These are phyloP conservation scores for Cardiocondyla obscurior DNA, from an alignment of 1,140 invertebrate genomes.

Conservation along the genomic window DNA sequence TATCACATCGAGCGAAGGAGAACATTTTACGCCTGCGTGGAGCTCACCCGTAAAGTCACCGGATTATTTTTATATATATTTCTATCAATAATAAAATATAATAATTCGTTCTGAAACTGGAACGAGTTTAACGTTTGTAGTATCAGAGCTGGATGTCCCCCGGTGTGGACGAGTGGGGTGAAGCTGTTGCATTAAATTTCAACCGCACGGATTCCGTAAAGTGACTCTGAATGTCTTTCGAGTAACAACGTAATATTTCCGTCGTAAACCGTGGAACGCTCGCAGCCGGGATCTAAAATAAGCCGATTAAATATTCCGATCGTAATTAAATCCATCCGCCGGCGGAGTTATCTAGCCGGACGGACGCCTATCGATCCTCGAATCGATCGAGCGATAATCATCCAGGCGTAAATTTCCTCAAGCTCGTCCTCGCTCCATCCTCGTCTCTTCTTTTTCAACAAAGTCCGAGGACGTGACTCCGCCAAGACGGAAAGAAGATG, in stretches of 20 bases:
- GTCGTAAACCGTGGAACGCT: neutral
- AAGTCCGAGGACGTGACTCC: constrained; percentile 44
- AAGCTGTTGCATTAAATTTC: neutral
- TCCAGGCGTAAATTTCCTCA: constrained; percentile 57
- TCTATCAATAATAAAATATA: too few relatives aligned
- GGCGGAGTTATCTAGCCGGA: constrained; percentile 43
- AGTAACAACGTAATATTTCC: constrained; percentile 33
- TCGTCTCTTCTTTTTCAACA: constrained; percentile 43
- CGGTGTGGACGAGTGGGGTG: neutral
- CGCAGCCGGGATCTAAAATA: constrained; percentile 9
- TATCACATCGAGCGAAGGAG: neutral
- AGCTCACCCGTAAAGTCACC: neutral
- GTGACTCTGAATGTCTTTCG: neutral
- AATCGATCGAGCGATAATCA: constrained; percentile 58
- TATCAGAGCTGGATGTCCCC: neutral
- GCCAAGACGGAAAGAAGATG: constrained; percentile 48
- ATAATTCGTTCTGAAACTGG: neutral
- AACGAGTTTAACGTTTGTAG: neutral
- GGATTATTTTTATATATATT: neutral
- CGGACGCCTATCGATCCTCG: constrained; percentile 47
- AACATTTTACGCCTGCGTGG: neutral
- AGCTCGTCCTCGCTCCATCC: constrained; percentile 35
- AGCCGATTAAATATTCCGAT: constrained; percentile 47
- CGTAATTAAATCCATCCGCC: constrained; percentile 57
- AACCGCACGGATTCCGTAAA: neutral